A percentile compares a stretch with the other conserved stretches of the same genome.
Conservation (phyloP, 2,113 vertebrate genomes). For the Oceanites oceanicus region DNA sequence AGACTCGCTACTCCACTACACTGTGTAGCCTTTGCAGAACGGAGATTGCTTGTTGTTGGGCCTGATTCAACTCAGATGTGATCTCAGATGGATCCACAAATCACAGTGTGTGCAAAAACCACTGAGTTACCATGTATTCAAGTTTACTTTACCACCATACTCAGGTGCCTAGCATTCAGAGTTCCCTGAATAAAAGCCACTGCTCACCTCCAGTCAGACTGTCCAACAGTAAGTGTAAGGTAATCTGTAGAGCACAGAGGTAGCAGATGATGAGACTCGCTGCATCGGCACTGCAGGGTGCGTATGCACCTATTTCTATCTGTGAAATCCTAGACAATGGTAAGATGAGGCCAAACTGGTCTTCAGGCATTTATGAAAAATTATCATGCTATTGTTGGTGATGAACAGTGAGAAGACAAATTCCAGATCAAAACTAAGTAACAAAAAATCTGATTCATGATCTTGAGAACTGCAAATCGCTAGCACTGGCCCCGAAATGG, state of each 20-base stretch:
- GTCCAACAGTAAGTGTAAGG: background rate
- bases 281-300: background rate
- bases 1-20: background rate
- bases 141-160: background rate
- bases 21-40: background rate
- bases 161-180: background rate
- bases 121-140: background rate
- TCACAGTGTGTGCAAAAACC: background rate
- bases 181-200: slow-evolving; percentile 1
- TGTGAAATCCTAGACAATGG: background rate
- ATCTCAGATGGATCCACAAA: background rate
- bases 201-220: background rate
- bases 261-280: background rate
- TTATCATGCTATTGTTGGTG: background rate
- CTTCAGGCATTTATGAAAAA: background rate
- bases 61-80: background rate
- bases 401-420: background rate
- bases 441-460: background rate
- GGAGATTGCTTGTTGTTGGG: background rate
- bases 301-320: background rate
- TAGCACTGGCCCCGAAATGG: background rate
- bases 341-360: background rate
- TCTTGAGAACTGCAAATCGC: background rate
- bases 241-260: background rate
- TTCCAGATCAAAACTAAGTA: background rate